Evolutionary conservation across 2,113 vertebrate species (phyloP).

Genomic region (Ochotona curzoniae): DNA sequence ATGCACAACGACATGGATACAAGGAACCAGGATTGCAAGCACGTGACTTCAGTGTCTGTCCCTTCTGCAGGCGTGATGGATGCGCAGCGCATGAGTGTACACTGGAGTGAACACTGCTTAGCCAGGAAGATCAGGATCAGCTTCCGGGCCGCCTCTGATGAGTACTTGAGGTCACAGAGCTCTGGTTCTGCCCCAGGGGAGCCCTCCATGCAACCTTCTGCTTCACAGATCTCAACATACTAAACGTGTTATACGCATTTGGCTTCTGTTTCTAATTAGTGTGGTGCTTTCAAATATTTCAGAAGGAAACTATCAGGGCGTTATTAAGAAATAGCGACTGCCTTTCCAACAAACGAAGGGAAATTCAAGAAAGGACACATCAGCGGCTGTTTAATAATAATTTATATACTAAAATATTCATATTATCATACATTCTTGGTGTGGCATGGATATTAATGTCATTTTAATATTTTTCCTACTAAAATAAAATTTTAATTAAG

Average conservation of each 20-base stretch:
- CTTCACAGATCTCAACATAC: background rate
- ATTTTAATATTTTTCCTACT: slow-evolving; percentile 86
- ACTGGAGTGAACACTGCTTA: background rate
- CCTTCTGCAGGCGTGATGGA: background rate
- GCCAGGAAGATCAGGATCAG: background rate
- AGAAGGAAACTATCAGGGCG: slow-evolving; percentile 18
- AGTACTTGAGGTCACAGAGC: background rate
- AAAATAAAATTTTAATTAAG: slow-evolving; percentile 90
- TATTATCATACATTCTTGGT: slow-evolving; percentile 84
- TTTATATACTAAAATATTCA: slow-evolving; percentile 89
- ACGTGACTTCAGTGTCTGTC: background rate
- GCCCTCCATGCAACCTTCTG: background rate
- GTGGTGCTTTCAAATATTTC: background rate
- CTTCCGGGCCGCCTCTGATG: background rate
- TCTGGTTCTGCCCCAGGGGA: background rate
- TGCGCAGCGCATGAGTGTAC: background rate
- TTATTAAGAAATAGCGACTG: slow-evolving; percentile 78
- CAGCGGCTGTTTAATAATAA: slow-evolving; percentile 82
- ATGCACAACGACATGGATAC: background rate
- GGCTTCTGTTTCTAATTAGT: slow-evolving; percentile 28
- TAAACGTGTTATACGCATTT: background rate
- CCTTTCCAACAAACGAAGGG: slow-evolving; percentile 60
- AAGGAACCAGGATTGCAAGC: background rate
- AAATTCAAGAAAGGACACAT: slow-evolving; percentile 60
- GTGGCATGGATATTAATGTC: slow-evolving; percentile 82